Percentiles rank a stretch among this genome's conserved stretches.
Evolutionary conservation across 2,888 invertebrate species (phyloP).

Genomic region (Acanthococcus lagerstroemiae): DNA sequence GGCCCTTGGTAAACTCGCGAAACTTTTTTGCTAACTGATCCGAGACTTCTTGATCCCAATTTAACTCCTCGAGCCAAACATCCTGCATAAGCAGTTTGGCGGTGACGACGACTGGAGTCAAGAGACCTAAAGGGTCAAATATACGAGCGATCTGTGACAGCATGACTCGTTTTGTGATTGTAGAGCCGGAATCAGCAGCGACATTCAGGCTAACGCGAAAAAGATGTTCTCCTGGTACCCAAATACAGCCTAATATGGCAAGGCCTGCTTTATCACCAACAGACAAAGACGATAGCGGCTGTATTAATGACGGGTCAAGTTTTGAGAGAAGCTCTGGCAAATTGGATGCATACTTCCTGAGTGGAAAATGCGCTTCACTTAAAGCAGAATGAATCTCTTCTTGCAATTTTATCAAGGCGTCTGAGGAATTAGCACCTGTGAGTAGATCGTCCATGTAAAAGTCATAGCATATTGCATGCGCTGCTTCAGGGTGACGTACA

Average conservation of each 20-base stretch:
- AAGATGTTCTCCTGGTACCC: not conserved
- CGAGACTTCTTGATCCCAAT: constrained; percentile 30
- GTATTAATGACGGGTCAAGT: not conserved
- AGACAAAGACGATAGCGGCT: not conserved
- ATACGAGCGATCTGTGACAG: too few species aligned
- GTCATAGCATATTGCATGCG: too few species aligned
- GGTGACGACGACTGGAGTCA: too few species aligned
- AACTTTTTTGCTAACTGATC: not conserved
- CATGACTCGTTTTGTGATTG: too few species aligned
- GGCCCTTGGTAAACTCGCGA: not conserved
- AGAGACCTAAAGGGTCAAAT: too few species aligned
- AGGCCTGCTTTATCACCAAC: not conserved
- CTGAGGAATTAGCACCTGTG: constrained; percentile 4
- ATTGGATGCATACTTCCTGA: constrained; percentile 19
- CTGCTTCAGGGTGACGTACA: too few species aligned
- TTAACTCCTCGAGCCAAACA: too few species aligned
- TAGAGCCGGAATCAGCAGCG: not conserved
- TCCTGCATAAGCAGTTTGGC: too few species aligned
- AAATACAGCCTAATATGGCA: not conserved
- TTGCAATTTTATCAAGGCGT: constrained; percentile 29
- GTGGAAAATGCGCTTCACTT: constrained; percentile 19
- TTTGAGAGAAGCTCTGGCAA: not conserved
- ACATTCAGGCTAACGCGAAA: not conserved
- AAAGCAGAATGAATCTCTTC: constrained; percentile 26
- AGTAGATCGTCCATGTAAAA: too few species aligned